Conservation (phyloP, 2,888 invertebrate species). For the Leptura quadrifasciata region DNA sequence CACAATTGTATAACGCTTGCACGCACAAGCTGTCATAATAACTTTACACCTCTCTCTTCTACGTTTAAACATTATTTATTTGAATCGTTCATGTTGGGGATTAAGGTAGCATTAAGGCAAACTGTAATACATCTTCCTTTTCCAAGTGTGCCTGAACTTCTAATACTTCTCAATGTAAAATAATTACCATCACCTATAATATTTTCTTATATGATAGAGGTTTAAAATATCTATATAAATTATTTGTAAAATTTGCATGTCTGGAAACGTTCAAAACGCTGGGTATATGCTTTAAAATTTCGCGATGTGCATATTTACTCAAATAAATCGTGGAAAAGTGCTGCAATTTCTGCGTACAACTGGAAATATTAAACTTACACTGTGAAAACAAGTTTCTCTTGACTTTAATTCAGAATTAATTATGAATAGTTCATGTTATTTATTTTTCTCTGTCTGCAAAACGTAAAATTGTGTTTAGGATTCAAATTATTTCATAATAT, state of each 20-base stretch:
- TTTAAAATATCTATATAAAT: constrained; percentile 28
- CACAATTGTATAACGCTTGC: constrained; percentile 46
- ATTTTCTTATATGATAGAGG: constrained; percentile 29
- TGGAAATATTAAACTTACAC: background rate
- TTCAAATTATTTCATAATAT: too few species aligned
- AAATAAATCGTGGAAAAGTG: constrained; percentile 21
- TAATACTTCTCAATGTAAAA: constrained; percentile 33
- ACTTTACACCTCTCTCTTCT: constrained; percentile 65
- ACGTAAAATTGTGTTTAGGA: too few species aligned
- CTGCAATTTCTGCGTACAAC: constrained; percentile 1
- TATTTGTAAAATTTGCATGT: constrained; percentile 28
- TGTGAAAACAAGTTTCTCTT: background rate
- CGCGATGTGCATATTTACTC: background rate
- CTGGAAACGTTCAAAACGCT: constrained; percentile 6
- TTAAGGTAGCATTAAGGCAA: constrained; percentile 63
- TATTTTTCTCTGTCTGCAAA: too few species aligned
- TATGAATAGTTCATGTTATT: background rate
- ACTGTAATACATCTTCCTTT: constrained; percentile 63
- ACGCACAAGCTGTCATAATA: constrained; percentile 66
- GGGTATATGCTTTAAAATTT: constrained; percentile 13
- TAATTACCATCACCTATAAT: constrained; percentile 33
- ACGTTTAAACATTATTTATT: constrained; percentile 66
- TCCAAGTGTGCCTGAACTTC: constrained; percentile 35
- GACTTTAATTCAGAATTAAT: background rate
- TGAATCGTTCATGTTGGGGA: constrained; percentile 63